A percentile compares a stretch with the other conserved stretches of the same genome.
Conservation (phyloP, 2,888 invertebrate species). For the Troides helena region DNA sequence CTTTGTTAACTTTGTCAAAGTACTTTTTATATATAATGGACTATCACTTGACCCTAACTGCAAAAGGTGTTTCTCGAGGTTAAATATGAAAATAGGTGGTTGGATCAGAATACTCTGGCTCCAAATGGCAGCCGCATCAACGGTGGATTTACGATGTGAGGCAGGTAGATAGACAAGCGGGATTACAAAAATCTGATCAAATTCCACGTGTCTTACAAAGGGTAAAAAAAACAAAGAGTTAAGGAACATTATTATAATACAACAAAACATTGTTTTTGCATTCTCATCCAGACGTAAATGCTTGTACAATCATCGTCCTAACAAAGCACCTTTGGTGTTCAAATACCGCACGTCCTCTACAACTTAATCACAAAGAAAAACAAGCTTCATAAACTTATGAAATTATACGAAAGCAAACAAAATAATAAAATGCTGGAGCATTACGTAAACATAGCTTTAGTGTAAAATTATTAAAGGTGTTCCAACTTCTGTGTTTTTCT, state of each 20-base stretch:
- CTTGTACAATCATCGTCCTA: slow-evolving; percentile 45
- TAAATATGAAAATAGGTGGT: too few relatives aligned
- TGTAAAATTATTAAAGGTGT: slow-evolving; percentile 8
- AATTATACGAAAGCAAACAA: slow-evolving; percentile 28
- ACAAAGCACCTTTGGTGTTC: slow-evolving; percentile 41
- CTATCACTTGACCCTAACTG: too few relatives aligned
- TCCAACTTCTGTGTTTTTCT: neutral
- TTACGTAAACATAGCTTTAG: slow-evolving; percentile 12
- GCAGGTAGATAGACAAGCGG: too few relatives aligned
- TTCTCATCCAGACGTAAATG: slow-evolving; percentile 57
- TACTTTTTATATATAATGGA: too few relatives aligned
- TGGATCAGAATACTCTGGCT: too few relatives aligned
- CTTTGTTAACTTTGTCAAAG: too few relatives aligned
- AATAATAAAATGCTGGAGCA: slow-evolving; percentile 31
- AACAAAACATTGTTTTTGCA: slow-evolving; percentile 67
- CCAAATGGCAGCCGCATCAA: neutral
- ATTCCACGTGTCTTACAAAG: slow-evolving; percentile 9
- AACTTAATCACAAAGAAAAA: slow-evolving; percentile 34
- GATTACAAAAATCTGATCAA: too few relatives aligned
- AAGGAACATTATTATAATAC: slow-evolving; percentile 69
- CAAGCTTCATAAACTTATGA: slow-evolving; percentile 28
- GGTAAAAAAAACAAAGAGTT: slow-evolving; percentile 40
- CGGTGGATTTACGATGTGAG: neutral
- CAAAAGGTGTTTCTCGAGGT: too few relatives aligned
- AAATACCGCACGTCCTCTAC: slow-evolving; percentile 34